Evolutionary conservation across 1,140 invertebrate species (phyloP).

Genomic region (Dermatophagoides farinae): DNA sequence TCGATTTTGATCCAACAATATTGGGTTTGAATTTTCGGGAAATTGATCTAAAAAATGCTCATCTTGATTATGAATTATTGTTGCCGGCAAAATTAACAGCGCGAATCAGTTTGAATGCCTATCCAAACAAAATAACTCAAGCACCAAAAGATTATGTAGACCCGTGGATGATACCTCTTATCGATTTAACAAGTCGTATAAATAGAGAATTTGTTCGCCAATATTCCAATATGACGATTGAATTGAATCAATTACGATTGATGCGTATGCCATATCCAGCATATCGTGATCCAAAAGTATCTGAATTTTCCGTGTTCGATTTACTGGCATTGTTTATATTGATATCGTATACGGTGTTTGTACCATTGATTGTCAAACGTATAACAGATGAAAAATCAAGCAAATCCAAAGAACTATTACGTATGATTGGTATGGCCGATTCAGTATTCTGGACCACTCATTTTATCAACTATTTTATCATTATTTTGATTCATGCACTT

Average conservation of each 20-base stretch:
- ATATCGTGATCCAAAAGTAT: background rate
- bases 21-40: no score
- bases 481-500: conserved; percentile 30
- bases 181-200: no score
- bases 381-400: conserved; percentile 12
- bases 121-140: no score
- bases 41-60: no score
- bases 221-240: no score
- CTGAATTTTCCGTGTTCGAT: background rate
- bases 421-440: conserved; percentile 39
- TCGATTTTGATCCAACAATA: no score
- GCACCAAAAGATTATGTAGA: no score
- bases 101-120: no score
- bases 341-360: conserved; percentile 6
- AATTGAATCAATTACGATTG: background rate
- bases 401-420: conserved; percentile 32
- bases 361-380: conserved; percentile 13
- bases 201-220: no score
- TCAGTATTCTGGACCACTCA: conserved; percentile 37
- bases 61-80: no score
- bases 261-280: background rate
- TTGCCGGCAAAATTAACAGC: no score
- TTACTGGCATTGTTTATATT: background rate
- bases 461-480: conserved; percentile 35
- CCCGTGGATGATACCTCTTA: no score